Percentiles rank a stretch among this genome's conserved stretches.
phyloP scores from a whole-genome alignment of 35 echinoderm and acorn worm species.

The Diadema setosum region DNA sequence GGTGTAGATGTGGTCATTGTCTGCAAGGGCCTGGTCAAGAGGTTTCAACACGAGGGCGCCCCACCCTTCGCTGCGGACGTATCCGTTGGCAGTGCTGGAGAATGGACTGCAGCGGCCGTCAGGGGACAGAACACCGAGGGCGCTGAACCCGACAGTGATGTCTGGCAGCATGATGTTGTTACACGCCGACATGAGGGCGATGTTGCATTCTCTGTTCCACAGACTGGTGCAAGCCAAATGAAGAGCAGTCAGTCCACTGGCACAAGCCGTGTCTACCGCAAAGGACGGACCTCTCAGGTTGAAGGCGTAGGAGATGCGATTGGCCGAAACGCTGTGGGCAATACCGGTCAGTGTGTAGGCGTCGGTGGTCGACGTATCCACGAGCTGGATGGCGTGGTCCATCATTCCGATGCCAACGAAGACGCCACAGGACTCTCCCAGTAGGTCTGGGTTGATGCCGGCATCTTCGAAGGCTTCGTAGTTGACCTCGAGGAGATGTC shows the following conservation, averaged over 20 bases:
- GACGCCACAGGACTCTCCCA: constrained; percentile 62
- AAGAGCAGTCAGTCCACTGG: constrained; percentile 79
- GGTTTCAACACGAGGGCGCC: constrained; percentile 86
- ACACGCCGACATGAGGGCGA: constrained; percentile 64
- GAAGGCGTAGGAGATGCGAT: constrained; percentile 89
- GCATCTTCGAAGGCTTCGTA: constrained; percentile 92
- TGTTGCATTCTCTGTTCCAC: constrained; percentile 68
- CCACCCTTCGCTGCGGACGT: constrained; percentile 94
- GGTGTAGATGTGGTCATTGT: constrained; percentile 89
- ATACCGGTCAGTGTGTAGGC: constrained; percentile 87
- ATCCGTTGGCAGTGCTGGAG: constrained; percentile 82
- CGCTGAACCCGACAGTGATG: constrained; percentile 79
- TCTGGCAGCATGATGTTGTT: constrained; percentile 71
- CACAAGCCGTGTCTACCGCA: constrained; percentile 87
- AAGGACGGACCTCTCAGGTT: constrained; percentile 82
- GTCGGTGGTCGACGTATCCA: constrained; percentile 59
- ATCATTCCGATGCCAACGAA: constrained; percentile 85
- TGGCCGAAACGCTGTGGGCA: constrained; percentile 79
- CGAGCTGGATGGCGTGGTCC: constrained; percentile 69
- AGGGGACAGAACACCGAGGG: constrained; percentile 79
- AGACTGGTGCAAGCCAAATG: constrained; percentile 83
- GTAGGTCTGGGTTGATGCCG: constrained; percentile 54
- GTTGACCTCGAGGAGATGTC: constrained; percentile 77
- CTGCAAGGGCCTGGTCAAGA: constrained; percentile 47
- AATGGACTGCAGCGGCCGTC: constrained; percentile 89